These are phyloP conservation scores for Stenolophus ochropezus DNA, from an alignment of 2,888 invertebrate species.

Conservation along the genomic window DNA sequence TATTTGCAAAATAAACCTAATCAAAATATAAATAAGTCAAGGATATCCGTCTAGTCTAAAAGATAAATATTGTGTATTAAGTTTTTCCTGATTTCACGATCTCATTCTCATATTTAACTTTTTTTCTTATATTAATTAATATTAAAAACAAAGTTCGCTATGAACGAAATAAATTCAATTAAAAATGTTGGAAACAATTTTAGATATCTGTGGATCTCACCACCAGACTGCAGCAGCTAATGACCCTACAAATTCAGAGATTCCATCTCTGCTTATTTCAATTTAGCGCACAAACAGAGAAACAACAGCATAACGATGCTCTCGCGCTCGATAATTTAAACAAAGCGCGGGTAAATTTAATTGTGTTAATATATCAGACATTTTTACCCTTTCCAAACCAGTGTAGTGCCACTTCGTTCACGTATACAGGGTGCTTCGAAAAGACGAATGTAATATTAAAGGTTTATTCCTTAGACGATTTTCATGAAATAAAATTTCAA, in stretches of 20 bases:
- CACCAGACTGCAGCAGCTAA: conserved; percentile 31
- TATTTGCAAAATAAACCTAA: conserved; percentile 35
- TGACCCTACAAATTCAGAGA: conserved; percentile 38
- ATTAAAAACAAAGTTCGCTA: not conserved
- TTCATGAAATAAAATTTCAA: no score
- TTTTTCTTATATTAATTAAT: conserved; percentile 1
- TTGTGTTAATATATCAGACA: conserved; percentile 55
- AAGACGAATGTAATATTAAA: no score
- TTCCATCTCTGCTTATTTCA: conserved; percentile 40
- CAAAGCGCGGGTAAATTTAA: conserved; percentile 43
- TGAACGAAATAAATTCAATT: conserved; percentile 40
- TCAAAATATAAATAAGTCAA: conserved; percentile 47
- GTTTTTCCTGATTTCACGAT: not conserved
- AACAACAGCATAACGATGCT: conserved; percentile 45
- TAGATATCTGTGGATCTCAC: conserved; percentile 38
- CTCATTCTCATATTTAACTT: conserved; percentile 4
- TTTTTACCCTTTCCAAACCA: conserved; percentile 34
- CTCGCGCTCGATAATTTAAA: conserved; percentile 51
- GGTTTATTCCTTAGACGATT: no score
- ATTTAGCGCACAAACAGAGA: conserved; percentile 47
- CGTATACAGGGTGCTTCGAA: conserved; percentile 5
- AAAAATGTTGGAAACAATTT: conserved; percentile 12
- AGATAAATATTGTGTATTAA: not conserved
- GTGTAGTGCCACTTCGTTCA: not conserved
- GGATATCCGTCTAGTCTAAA: conserved; percentile 30